Conservation (phyloP, 2,113 vertebrate species). For the Pristiophorus japonicus region DNA sequence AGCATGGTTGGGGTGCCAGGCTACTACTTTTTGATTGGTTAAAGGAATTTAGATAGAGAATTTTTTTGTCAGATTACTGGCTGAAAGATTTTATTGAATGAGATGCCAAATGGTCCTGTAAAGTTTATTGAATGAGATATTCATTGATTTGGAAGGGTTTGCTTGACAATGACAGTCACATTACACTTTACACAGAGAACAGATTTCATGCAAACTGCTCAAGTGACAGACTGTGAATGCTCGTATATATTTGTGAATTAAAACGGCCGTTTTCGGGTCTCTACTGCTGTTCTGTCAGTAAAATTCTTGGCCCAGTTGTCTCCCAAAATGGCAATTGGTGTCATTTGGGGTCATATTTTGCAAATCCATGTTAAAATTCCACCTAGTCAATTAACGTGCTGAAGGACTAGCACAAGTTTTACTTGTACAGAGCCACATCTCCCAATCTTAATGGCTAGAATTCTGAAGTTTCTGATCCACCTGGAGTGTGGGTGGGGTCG, state of each 20-base stretch:
- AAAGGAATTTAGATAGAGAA: background rate
- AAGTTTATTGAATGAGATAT: background rate
- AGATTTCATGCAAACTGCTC: conserved; percentile 3
- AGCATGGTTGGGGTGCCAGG: background rate
- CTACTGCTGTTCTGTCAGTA: background rate
- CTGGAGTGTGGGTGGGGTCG: too few relatives aligned
- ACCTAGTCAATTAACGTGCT: background rate
- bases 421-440: background rate
- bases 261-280: background rate
- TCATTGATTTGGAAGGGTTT: background rate
- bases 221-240: background rate
- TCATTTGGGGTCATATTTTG: background rate
- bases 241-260: background rate
- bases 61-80: background rate
- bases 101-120: background rate
- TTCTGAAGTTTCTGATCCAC: too few relatives aligned
- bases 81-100: background rate
- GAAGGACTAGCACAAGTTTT: background rate
- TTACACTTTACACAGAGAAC: background rate
- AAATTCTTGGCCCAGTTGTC: background rate
- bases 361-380: background rate
- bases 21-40: conserved; percentile 17
- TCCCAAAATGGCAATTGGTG: background rate
- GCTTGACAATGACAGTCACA: background rate
- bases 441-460: background rate